Conservation (phyloP, 64 coral and sea anemone species). For the Orbicella faveolata region DNA sequence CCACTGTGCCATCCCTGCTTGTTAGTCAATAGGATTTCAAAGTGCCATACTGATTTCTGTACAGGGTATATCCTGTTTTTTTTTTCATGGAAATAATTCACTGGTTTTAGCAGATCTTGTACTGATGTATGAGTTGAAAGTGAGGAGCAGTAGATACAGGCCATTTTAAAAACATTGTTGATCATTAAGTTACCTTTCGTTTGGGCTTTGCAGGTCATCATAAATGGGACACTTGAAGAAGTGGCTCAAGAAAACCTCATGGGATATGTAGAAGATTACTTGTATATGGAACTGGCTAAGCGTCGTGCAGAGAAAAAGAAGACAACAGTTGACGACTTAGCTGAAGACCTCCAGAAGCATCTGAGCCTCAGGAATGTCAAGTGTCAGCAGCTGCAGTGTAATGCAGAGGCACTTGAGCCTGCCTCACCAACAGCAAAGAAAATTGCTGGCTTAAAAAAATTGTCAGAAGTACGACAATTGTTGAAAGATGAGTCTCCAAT, state of each 20-base stretch:
- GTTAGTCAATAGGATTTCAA: too few relatives aligned
- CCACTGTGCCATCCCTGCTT: too few relatives aligned
- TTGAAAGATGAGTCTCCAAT: neutral
- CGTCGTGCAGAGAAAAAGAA: neutral
- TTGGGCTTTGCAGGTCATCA: constrained; percentile 54
- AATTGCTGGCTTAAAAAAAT: constrained; percentile 30
- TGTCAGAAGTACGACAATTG: constrained; percentile 47
- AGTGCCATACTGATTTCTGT: too few relatives aligned
- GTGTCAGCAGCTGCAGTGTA: constrained; percentile 55
- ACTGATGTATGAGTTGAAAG: too few relatives aligned
- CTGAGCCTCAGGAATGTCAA: constrained; percentile 56
- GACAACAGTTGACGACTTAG: constrained; percentile 57
- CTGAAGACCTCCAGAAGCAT: constrained; percentile 46
- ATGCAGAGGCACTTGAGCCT: constrained; percentile 26
- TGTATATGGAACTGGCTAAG: constrained; percentile 49
- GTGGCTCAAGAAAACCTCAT: constrained; percentile 91
- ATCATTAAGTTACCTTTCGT: neutral
- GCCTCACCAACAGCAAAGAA: constrained; percentile 44
- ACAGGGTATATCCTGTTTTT: too few relatives aligned
- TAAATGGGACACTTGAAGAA: constrained; percentile 78
- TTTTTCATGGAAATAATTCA: too few relatives aligned
- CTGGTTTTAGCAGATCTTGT: too few relatives aligned
- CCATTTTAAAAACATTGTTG: too few relatives aligned
- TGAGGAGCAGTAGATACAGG: too few relatives aligned
- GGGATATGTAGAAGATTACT: constrained; percentile 68